Conservation (phyloP, 2,888 invertebrate genomes). For the Chorisops tibialis region DNA sequence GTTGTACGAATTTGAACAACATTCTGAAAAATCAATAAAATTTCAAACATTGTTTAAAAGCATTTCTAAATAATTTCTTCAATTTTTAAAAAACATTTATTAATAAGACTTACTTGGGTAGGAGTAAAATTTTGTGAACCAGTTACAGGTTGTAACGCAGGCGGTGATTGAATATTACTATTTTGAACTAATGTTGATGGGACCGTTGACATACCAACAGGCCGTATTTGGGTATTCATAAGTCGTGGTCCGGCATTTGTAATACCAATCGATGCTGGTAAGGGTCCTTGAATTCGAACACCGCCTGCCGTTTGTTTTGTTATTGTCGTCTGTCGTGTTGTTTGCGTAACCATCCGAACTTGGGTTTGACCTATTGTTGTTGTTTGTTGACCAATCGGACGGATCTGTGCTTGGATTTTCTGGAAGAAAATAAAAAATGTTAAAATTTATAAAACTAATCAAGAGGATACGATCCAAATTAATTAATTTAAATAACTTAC, state of each 20-base stretch:
- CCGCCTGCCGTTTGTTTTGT: constrained; percentile 49
- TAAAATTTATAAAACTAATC: background rate
- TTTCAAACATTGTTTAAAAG: background rate
- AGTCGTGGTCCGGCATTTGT: constrained; percentile 43
- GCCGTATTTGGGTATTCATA: constrained; percentile 46
- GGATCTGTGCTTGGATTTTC: constrained; percentile 55
- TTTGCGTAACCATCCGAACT: constrained; percentile 61
- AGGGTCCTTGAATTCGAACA: constrained; percentile 47
- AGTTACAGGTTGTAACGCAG: constrained; percentile 48
- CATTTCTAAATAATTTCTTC: background rate
- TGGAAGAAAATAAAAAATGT: constrained; percentile 31
- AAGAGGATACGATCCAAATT: background rate
- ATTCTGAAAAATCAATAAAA: constrained; percentile 38
- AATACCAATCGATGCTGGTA: constrained; percentile 33
- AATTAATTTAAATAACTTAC: constrained; percentile 37
- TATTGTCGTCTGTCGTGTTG: constrained; percentile 52
- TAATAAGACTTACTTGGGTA: constrained; percentile 30
- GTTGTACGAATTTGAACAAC: constrained; percentile 47
- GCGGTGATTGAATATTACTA: constrained; percentile 44
- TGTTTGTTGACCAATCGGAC: constrained; percentile 56
- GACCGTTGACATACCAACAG: constrained; percentile 38
- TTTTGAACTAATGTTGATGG: constrained; percentile 42
- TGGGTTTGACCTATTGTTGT: constrained; percentile 57
- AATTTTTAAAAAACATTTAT: background rate
- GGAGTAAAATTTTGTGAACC: constrained; percentile 33